phyloP scores from a whole-genome alignment of 2,797 vertebrate genomes.

The Falco columbarius region DNA sequence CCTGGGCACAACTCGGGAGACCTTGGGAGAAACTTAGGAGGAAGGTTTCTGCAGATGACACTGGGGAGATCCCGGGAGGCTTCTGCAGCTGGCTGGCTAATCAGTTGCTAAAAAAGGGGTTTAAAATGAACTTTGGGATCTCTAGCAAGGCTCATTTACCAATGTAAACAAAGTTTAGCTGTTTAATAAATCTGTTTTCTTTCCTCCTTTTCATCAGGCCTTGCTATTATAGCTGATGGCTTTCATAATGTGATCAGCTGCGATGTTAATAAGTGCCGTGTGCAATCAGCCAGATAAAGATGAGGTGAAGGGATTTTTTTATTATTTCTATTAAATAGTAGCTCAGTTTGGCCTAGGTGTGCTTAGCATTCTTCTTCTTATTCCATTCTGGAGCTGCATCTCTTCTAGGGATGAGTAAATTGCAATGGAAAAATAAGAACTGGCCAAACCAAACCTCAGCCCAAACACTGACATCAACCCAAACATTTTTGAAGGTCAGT shows the following conservation, averaged over 20 bases:
- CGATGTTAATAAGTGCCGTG: fast-evolving
- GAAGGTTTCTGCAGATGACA: conserved; percentile 40
- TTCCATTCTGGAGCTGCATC: conserved; percentile 19
- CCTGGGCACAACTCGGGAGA: conserved; percentile 62
- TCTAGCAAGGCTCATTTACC: conserved; percentile 69
- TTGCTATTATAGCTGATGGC: not conserved
- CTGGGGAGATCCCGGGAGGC: not conserved
- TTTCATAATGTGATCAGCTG: not conserved
- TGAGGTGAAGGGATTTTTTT: not conserved
- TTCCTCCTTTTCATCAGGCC: not conserved
- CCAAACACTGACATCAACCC: conserved; percentile 69
- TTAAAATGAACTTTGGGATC: not conserved
- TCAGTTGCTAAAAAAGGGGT: not conserved
- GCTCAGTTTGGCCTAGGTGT: not conserved
- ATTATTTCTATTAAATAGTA: not conserved
- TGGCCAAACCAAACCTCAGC: conserved; percentile 71
- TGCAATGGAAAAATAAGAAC: conserved; percentile 51
- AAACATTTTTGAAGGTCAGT: conserved; percentile 67
- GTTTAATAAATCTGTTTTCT: conserved; percentile 52
- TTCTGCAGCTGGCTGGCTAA: conserved; percentile 56
- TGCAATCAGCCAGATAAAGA: not conserved
- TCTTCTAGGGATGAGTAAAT: conserved; percentile 53
- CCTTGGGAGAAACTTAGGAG: conserved; percentile 41
- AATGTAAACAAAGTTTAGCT: conserved; percentile 57
- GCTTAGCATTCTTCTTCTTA: not conserved